A percentile compares a stretch with the other conserved stretches of the same genome.
Conservation (phyloP, 2,888 invertebrate genomes). For the Molorchus minor region DNA sequence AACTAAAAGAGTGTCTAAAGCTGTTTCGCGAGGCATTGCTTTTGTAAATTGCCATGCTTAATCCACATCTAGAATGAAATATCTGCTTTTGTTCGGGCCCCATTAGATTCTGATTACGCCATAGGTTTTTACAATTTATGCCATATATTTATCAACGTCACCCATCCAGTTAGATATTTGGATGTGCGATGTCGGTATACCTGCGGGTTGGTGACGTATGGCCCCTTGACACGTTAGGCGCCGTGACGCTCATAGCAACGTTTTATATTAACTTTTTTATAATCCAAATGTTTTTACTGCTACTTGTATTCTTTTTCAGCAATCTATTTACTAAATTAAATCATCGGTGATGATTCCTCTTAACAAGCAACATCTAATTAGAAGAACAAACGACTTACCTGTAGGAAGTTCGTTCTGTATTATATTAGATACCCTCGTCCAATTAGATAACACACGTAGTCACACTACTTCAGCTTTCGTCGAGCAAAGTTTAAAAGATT, state of each 20-base stretch:
- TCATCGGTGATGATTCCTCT: too few species aligned
- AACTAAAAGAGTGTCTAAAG: background rate
- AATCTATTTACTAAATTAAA: too few species aligned
- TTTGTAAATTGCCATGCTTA: conserved; percentile 35
- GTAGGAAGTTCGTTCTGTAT: too few species aligned
- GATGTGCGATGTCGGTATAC: conserved; percentile 36
- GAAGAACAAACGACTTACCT: too few species aligned
- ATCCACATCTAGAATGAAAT: conserved; percentile 33
- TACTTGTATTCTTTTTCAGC: too few species aligned
- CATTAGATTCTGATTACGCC: conserved; percentile 46
- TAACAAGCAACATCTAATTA: too few species aligned
- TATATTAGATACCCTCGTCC: too few species aligned
- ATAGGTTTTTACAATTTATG: conserved; percentile 47
- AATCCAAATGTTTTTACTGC: too few species aligned
- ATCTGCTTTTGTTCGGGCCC: conserved; percentile 34
- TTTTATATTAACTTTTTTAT: too few species aligned
- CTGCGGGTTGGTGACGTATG: conserved; percentile 38
- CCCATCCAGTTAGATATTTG: conserved; percentile 34
- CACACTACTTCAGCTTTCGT: too few species aligned
- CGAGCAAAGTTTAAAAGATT: too few species aligned
- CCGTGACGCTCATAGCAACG: conserved; percentile 24
- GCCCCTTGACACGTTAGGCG: conserved; percentile 40
- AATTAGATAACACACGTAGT: too few species aligned
- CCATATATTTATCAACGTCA: conserved; percentile 45
- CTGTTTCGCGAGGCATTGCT: conserved; percentile 23